These are phyloP conservation scores for Melinopterus prodromus DNA, from an alignment of 2,888 invertebrate genomes.

Conservation along the genomic window DNA sequence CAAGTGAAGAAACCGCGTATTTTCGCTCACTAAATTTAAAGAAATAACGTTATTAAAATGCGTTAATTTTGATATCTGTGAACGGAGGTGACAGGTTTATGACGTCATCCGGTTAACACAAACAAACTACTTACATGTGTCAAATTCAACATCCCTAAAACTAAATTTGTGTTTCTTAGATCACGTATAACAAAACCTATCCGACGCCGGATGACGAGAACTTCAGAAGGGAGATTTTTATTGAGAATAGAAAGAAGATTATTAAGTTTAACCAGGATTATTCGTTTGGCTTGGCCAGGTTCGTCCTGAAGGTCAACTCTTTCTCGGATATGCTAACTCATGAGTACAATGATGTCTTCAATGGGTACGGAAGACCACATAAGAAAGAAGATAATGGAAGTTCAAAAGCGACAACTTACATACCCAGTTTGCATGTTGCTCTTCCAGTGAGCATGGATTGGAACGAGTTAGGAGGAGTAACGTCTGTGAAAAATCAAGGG, in stretches of 20 bases:
- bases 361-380: slow-evolving; percentile 50
- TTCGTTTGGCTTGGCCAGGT: slow-evolving; percentile 50
- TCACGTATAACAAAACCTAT: slow-evolving; percentile 55
- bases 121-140: too few species aligned
- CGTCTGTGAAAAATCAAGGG: slow-evolving; percentile 55
- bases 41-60: too few species aligned
- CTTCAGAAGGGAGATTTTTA: slow-evolving; percentile 55
- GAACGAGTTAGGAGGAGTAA: slow-evolving; percentile 57
- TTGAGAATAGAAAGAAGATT: slow-evolving; percentile 56
- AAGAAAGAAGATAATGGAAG: background rate
- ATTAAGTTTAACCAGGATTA: slow-evolving; percentile 54
- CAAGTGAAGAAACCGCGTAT: too few species aligned
- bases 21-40: too few species aligned
- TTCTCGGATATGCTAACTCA: slow-evolving; percentile 56
- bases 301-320: slow-evolving; percentile 54
- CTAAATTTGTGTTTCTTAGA: slow-evolving; percentile 13
- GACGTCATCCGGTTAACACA: too few species aligned
- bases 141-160: background rate
- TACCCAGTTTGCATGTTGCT: slow-evolving; percentile 55
- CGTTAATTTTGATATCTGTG: too few species aligned
- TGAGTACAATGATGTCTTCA: slow-evolving; percentile 54
- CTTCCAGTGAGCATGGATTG: slow-evolving; percentile 56
- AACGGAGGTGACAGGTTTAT: too few species aligned
- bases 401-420: slow-evolving; percentile 47
- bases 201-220: slow-evolving; percentile 49